phyloP scores from a whole-genome alignment of 2,888 invertebrate species.

The Subacronicta megacephala region DNA sequence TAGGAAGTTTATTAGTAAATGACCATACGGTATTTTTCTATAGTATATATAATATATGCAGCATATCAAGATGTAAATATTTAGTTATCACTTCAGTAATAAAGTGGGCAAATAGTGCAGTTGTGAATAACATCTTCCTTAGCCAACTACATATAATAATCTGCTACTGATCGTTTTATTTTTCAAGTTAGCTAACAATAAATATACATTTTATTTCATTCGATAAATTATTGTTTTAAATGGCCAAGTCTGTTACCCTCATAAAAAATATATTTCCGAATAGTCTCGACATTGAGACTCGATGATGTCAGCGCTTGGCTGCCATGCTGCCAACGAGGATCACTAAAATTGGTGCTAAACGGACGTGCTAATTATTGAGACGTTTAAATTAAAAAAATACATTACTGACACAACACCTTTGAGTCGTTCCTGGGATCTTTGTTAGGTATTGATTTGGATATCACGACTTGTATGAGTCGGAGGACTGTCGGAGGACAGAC shows the following conservation, averaged over 20 bases:
- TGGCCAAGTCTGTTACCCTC: conserved; percentile 17
- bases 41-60: conserved; percentile 28
- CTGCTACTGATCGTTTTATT: conserved; percentile 18
- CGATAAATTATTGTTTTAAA: conserved; percentile 18
- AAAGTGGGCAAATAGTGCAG: conserved; percentile 25
- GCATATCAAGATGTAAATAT: conserved; percentile 28
- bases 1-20: conserved; percentile 21
- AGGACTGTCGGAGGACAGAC: conserved; percentile 2
- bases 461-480: conserved; percentile 13
- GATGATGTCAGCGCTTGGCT: conserved; percentile 63
- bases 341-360: conserved; percentile 71
- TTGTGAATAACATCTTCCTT: conserved; percentile 18
- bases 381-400: conserved; percentile 47
- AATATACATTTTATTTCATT: conserved; percentile 22
- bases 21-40: conserved; percentile 28
- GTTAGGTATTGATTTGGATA: conserved; percentile 9
- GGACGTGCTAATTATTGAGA: conserved; percentile 61
- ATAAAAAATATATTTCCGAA: conserved; percentile 55
- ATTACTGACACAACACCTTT: conserved; percentile 27
- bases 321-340: conserved; percentile 62
- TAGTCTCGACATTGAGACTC: conserved; percentile 66
- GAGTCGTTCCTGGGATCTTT: conserved; percentile 15
- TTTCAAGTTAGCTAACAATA: conserved; percentile 12
- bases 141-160: conserved; percentile 13
- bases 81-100: conserved; percentile 26